A percentile compares a stretch with the other conserved stretches of the same genome.
Conservation (phyloP, 2,797 vertebrate genomes). For the Enteromius mattozi region DNA sequence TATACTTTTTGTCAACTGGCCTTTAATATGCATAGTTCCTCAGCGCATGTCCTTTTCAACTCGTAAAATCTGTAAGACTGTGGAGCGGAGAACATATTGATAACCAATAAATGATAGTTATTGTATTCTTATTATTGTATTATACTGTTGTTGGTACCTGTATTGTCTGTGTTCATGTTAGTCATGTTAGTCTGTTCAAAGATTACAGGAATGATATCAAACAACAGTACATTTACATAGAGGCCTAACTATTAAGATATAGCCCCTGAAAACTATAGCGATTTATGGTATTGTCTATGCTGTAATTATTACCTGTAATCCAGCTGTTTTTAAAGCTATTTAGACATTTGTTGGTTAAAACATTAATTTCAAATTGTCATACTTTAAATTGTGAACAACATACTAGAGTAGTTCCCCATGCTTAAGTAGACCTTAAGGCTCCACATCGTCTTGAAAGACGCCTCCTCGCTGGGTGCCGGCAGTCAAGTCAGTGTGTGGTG, state of each 20-base stretch:
- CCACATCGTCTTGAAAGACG: not conserved
- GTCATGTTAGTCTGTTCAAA: not conserved
- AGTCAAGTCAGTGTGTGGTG: not conserved
- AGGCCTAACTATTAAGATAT: not conserved
- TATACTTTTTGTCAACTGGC: not conserved
- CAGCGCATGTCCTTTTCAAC: not conserved
- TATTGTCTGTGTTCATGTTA: not conserved
- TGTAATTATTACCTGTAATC: not conserved
- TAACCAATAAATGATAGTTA: not conserved
- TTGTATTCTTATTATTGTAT: not conserved
- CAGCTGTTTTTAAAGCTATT: not conserved
- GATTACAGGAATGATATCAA: not conserved
- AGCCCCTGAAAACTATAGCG: not conserved
- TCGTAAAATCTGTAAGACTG: not conserved
- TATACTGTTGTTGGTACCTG: not conserved
- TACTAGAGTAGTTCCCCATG: not conserved
- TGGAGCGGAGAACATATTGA: not conserved
- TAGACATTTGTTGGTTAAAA: not conserved
- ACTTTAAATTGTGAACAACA: not conserved
- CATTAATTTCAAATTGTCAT: not conserved
- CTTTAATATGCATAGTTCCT: not conserved
- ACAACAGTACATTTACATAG: not conserved
- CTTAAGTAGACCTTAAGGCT: not conserved
- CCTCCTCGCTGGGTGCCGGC: not conserved
- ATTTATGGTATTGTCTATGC: not conserved